Conservation (phyloP, 2,797 vertebrate species). For the Halcyon chelicuti region DNA sequence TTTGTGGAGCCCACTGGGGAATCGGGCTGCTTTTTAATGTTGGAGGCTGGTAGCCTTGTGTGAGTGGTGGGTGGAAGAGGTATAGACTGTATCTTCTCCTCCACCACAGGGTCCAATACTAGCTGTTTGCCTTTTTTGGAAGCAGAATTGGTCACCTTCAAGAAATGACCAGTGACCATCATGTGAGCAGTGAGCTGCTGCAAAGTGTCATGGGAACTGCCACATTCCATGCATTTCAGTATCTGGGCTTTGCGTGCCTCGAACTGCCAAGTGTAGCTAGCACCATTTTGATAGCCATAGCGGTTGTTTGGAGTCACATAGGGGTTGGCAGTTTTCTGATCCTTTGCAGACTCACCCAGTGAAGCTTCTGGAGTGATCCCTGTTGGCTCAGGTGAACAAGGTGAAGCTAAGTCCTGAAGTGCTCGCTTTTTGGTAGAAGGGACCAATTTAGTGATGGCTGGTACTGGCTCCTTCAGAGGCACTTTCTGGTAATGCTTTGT, state of each 20-base stretch:
- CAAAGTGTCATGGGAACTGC: conserved; percentile 97
- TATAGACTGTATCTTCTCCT: conserved; percentile 97
- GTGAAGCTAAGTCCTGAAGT: conserved; percentile 91
- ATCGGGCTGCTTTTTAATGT: conserved; percentile 87
- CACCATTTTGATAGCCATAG: conserved; percentile 98
- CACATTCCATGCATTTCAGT: conserved; percentile 99
- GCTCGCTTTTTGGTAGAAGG: conserved; percentile 94
- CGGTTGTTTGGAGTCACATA: conserved; percentile 98
- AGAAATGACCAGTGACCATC: conserved; percentile 99
- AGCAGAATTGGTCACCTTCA: conserved; percentile 97
- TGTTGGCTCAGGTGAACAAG: conserved; percentile 92
- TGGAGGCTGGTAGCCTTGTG: conserved; percentile 87
- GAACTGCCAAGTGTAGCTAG: conserved; percentile 99
- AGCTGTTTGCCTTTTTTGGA: conserved; percentile 98
- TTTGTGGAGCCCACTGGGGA: conserved; percentile 82
- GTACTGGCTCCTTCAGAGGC: conserved; percentile 99
- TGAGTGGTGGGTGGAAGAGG: conserved; percentile 93
- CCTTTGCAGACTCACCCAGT: conserved; percentile 88
- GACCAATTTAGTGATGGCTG: conserved; percentile 93
- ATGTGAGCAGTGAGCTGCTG: conserved; percentile 98
- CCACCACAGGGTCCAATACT: conserved; percentile 91
- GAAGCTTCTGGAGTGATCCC: conserved; percentile 79
- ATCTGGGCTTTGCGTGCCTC: conserved; percentile 98
- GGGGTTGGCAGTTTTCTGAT: conserved; percentile 92
- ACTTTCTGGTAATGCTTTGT: conserved; percentile 99